Evolutionary conservation across 2,113 vertebrate species (phyloP).

Genomic region (Aphyosemion australe): DNA sequence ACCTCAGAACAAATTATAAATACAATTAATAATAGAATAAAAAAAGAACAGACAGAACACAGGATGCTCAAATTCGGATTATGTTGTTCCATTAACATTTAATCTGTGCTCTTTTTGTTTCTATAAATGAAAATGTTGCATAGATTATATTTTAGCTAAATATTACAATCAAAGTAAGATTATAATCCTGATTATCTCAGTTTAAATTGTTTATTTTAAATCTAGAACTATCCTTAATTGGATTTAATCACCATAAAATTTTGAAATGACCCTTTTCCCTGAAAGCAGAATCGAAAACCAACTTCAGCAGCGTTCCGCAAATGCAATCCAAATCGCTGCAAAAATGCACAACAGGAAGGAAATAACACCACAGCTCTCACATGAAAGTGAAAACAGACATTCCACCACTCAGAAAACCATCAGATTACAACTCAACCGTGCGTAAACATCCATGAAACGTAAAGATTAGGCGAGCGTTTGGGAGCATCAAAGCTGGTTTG

Average conservation of each 20-base stretch:
- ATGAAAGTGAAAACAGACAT: background rate
- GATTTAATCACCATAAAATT: background rate
- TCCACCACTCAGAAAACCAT: background rate
- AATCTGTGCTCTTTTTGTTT: no score
- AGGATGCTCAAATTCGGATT: no score
- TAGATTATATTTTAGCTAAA: no score
- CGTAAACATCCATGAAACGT: background rate
- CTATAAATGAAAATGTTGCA: no score
- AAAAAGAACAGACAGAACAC: no score
- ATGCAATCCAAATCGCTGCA: conserved; percentile 21
- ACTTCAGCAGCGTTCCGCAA: background rate
- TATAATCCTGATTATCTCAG: no score
- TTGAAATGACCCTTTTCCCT: background rate
- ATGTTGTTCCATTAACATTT: no score
- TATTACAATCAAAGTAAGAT: no score
- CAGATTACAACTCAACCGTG: background rate
- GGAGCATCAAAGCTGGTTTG: conserved; percentile 20
- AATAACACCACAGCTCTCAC: background rate
- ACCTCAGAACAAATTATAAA: background rate
- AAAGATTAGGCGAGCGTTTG: background rate
- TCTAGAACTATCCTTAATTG: background rate
- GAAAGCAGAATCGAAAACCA: background rate
- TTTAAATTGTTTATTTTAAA: background rate
- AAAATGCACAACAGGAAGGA: background rate
- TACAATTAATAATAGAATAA: background rate